Percentiles rank a stretch among this genome's conserved stretches.
Conservation (phyloP, 1,140 invertebrate genomes). For the Papilio polyxenes region DNA sequence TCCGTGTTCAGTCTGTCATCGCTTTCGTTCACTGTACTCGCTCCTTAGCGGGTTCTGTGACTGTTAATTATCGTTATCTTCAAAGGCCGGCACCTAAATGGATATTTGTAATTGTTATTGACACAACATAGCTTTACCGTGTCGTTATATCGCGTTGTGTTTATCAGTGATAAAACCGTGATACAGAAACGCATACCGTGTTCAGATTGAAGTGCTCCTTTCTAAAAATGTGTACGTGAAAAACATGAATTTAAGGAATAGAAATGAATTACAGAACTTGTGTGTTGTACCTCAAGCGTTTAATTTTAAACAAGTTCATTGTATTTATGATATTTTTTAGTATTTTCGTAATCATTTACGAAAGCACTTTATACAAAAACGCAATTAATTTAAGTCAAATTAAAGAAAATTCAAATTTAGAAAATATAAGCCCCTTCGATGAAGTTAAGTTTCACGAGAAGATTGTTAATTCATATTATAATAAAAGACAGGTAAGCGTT, state of each 20-base stretch:
- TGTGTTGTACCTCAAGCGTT: slow-evolving; percentile 2
- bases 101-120: slow-evolving; percentile 34
- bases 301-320: slow-evolving; percentile 15
- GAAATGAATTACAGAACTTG: slow-evolving; percentile 9
- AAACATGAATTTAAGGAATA: slow-evolving; percentile 16
- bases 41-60: not conserved
- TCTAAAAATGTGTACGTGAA: slow-evolving; percentile 11
- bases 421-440: slow-evolving; percentile 5
- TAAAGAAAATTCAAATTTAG: not conserved
- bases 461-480: slow-evolving; percentile 26
- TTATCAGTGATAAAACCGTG: slow-evolving; percentile 35
- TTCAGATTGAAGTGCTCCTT: slow-evolving; percentile 21
- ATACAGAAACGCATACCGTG: slow-evolving; percentile 24
- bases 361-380: not conserved
- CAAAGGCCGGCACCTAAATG: slow-evolving; percentile 29
- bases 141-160: slow-evolving; percentile 18
- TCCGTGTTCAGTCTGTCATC: not conserved
- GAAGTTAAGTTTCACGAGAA: not conserved
- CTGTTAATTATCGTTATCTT: slow-evolving; percentile 33
- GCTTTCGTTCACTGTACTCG: not conserved
- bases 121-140: slow-evolving; percentile 16
- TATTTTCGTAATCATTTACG: slow-evolving; percentile 1
- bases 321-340: slow-evolving; percentile 6
- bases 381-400: not conserved
- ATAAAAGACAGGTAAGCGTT: slow-evolving; percentile 17